Conservation (phyloP, 2,113 vertebrate species). For the Amblyornis subalaris region DNA sequence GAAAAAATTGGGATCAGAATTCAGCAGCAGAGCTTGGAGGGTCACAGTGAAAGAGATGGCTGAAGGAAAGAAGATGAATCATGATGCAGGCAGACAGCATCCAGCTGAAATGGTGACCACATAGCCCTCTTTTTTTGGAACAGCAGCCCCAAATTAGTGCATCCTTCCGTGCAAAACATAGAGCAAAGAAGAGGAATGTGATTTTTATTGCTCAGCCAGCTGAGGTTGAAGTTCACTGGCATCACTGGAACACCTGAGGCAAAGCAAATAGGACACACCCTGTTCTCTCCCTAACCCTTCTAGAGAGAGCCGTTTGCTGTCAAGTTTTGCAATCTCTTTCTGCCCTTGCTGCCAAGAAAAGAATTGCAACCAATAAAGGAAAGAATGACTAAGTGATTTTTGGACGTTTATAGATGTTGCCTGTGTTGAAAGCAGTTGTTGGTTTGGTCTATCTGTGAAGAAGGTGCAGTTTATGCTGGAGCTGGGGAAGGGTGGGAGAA, state of each 20-base stretch:
- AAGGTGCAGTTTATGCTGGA: background rate
- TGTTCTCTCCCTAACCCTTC: slow-evolving; percentile 16
- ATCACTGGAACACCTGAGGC: background rate
- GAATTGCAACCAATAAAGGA: background rate
- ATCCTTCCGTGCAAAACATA: background rate
- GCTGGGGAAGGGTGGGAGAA: background rate
- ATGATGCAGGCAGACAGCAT: background rate
- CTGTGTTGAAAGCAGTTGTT: background rate
- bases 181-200: background rate
- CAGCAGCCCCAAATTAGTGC: background rate
- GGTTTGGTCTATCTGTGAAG: background rate
- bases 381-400: slow-evolving; percentile 44
- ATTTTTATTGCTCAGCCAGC: background rate
- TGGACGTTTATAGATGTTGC: background rate
- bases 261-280: background rate
- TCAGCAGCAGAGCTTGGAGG: background rate
- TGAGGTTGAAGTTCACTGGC: background rate
- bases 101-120: background rate
- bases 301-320: background rate
- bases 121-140: background rate
- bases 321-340: background rate
- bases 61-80: background rate
- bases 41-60: background rate
- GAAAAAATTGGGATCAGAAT: background rate
- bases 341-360: background rate